Conservation (phyloP, 2,113 vertebrate species). For the Gopherus evgoodei region DNA sequence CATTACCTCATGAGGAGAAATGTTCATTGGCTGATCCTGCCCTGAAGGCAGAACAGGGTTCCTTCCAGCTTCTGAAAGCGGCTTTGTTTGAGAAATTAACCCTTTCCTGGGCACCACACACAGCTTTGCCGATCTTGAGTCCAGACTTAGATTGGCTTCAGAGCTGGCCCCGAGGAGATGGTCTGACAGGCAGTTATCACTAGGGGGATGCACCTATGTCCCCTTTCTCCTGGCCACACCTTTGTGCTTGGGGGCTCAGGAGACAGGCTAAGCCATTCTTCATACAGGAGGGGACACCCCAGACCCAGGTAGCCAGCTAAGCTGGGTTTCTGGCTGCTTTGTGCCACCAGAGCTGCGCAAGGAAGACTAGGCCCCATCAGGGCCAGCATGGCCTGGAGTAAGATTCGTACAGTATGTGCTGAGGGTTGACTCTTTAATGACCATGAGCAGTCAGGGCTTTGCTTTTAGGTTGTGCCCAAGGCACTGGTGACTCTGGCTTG, state of each 20-base stretch:
- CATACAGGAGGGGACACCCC: background rate
- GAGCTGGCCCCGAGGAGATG: background rate
- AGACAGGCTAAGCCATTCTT: fast-evolving
- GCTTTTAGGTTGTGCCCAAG: fast-evolving
- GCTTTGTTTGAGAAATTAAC: conserved; percentile 29
- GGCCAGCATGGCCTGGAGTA: background rate
- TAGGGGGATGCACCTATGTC: background rate
- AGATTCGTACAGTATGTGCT: fast-evolving
- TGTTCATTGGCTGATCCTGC: background rate
- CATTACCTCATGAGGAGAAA: conserved; percentile 27
- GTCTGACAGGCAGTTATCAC: background rate
- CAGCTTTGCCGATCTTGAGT: background rate
- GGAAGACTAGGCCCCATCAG: background rate
- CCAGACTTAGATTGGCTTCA: background rate
- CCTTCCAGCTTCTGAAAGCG: conserved; percentile 42
- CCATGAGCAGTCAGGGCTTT: background rate
- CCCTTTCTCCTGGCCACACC: background rate
- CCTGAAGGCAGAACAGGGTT: conserved; percentile 25
- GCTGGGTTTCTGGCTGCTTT: fast-evolving
- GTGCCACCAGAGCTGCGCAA: fast-evolving
- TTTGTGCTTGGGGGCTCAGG: background rate
- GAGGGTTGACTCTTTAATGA: background rate
- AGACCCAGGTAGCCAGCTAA: background rate
- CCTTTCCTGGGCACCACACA: background rate
- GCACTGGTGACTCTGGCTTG: fast-evolving